A percentile compares a stretch with the other conserved stretches of the same genome.
Evolutionary conservation across 2,113 vertebrate species (phyloP).

Genomic region (Orcinus orca): DNA sequence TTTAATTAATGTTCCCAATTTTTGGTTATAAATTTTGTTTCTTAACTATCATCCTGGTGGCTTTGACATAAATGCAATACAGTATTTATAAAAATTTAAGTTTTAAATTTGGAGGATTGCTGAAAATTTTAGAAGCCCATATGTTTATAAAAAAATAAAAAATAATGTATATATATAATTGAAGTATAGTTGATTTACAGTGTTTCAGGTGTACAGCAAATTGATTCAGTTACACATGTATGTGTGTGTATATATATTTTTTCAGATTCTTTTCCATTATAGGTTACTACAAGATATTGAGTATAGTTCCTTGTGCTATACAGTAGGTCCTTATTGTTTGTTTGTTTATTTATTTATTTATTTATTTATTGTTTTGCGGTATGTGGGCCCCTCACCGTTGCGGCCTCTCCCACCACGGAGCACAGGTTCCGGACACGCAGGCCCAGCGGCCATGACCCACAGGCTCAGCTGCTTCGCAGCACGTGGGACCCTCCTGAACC

Average conservation of each 20-base stretch:
- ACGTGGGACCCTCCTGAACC: too few species aligned
- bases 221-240: neutral
- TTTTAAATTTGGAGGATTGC: neutral
- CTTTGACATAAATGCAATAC: neutral
- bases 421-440: too few species aligned
- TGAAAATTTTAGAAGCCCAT: neutral
- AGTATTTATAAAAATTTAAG: neutral
- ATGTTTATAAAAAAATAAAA: too few species aligned
- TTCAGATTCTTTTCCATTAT: neutral
- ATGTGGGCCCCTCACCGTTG: too few species aligned
- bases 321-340: neutral
- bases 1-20: neutral
- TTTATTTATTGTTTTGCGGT: too few species aligned
- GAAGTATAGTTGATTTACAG: neutral
- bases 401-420: too few species aligned
- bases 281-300: neutral
- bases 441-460: too few species aligned
- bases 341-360: neutral
- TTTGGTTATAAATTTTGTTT: neutral
- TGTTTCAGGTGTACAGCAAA: neutral
- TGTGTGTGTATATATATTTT: neutral
- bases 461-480: too few species aligned
- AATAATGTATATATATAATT: neutral
- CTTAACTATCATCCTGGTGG: neutral
- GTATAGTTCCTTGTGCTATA: neutral